Evolutionary conservation across 2,888 invertebrate species (phyloP), one percentile per base, ranked within the genome.

Genomic region (Adela reaumurella): DNA sequence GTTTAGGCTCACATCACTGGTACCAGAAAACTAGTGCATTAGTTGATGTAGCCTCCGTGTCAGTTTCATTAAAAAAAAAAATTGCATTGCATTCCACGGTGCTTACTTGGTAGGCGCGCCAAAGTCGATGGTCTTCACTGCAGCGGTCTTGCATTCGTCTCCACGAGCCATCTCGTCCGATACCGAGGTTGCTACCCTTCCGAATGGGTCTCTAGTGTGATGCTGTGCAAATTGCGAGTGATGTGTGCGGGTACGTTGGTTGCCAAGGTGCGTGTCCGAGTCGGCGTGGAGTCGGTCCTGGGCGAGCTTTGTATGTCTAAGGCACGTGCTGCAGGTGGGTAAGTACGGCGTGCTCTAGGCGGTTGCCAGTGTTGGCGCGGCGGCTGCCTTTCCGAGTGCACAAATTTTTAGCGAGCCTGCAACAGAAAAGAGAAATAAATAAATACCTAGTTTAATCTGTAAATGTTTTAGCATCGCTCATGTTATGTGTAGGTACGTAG

Each of bases 261-360:
- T 43, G 48, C 20, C 16, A 19, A 20, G 17, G n/a, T 51, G 42
- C 28, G 42, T 29, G 18, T 45, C 20, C 43, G 20, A 17, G 17
- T 41, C 18, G 4, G 42, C 18, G 41, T 19, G 18, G 43, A 59
- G 58, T 59, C 53, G 56, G 54, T 49, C 24, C 52, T 53, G 17
- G 49, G 50, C 47, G 50, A n/a, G n/a, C 41, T 17, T 8, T 16
- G 53, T 46, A 41, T 57, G 17, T 56, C 86, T 90, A 93, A 57
- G 92, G 92, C 54, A 92, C 92, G 89, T 89, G 91, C 69, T 92
- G 90, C 47, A 92, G 79, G 65, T 87, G 88, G 46, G 90, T 91
- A 46, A 93, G 84, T 43, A 93, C 91, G 62, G 89, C 83, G 68
- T 91, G 86, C 82, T 93, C 92, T 71, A 92, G 74, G 51, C 87